Base-by-base conservation (phyloP, 2,888 invertebrate species). In the Zeuzera pyrina region DNA sequence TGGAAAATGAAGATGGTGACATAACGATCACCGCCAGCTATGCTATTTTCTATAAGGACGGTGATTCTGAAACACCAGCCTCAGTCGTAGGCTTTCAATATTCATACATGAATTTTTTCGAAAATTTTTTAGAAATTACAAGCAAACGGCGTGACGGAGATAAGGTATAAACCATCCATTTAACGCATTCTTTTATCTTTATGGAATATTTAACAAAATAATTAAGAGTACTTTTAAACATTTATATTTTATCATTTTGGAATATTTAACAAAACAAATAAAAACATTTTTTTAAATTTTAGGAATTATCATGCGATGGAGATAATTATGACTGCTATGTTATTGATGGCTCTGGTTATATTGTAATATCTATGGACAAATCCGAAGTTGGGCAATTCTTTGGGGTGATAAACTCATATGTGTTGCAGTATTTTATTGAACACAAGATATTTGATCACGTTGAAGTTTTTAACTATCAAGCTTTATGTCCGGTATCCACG, bases 261-360 rank as follows among this genome's bases (percentile, higher is more conserved):
- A 19, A 8, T n/a, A 19, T 19, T 24, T 24, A n/a, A 24, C 24
- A 11, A 24, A 24, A 8, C 4, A 24, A 24, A 6, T 8, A 19
- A 24, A 24, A 2, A 24, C 1, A 24, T 2, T 24, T 24, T 6
- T 13, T 26, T 15, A 19, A 26, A 31, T 57, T 50, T 3, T 48
- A 79, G 77, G 69, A 65, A 11, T 52, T 73, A 56, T 83, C 45
- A 49, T 87, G 86, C 35, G 55, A 62, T 16, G 79, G 84, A n/a
- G 85, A 86, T 15, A 81, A 85, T 26, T 81, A 90, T 43, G 89
- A 91, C 42, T 97, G 97, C 59, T 97, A 92, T 62, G 85, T 97
- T n/a, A 85, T 97, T 24, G 97, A 97, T 62, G 93, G 92, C 62
- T 94, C 95, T 51, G 97, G 95, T 0, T 97, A 95, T 63, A 85